Conservation (phyloP, 2,797 vertebrate species). For the Phoeniculus purpureus region DNA sequence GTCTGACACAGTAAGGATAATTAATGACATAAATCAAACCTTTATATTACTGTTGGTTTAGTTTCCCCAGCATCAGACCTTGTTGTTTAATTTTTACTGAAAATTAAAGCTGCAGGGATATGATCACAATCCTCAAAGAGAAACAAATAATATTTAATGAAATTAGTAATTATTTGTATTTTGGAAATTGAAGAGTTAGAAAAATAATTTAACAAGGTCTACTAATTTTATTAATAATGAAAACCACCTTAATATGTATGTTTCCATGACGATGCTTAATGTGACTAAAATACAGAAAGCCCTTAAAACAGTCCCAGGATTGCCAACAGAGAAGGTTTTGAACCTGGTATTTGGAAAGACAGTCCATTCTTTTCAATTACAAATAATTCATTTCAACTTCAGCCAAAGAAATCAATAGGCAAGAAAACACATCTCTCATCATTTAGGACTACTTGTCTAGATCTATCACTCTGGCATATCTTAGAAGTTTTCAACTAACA, state of each 20-base stretch:
- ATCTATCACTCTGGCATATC: neutral
- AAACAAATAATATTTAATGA: neutral
- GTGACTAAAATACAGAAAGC: slow-evolving; percentile 16
- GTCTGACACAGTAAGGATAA: neutral
- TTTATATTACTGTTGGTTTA: slow-evolving; percentile 26
- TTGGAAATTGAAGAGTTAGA: neutral
- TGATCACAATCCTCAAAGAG: neutral
- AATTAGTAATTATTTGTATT: neutral
- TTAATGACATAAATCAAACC: neutral
- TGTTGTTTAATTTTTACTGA: slow-evolving; percentile 22
- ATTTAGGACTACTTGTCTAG: neutral
- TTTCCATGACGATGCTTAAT: slow-evolving; percentile 52
- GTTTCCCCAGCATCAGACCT: neutral
- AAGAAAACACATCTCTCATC: neutral
- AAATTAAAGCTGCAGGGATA: slow-evolving; percentile 8
- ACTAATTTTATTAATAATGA: slow-evolving; percentile 36
- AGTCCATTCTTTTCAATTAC: neutral
- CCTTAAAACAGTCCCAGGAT: slow-evolving; percentile 14
- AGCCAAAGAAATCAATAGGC: slow-evolving; percentile 12
- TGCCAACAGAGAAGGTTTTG: neutral
- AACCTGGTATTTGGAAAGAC: slow-evolving; percentile 62
- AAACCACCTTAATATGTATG: slow-evolving; percentile 23
- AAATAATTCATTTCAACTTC: slow-evolving; percentile 30
- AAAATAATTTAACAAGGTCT: neutral
- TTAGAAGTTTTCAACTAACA: neutral